Evolutionary conservation across 2,888 invertebrate genomes (phyloP).

Genomic region (Cerastoderma edule): DNA sequence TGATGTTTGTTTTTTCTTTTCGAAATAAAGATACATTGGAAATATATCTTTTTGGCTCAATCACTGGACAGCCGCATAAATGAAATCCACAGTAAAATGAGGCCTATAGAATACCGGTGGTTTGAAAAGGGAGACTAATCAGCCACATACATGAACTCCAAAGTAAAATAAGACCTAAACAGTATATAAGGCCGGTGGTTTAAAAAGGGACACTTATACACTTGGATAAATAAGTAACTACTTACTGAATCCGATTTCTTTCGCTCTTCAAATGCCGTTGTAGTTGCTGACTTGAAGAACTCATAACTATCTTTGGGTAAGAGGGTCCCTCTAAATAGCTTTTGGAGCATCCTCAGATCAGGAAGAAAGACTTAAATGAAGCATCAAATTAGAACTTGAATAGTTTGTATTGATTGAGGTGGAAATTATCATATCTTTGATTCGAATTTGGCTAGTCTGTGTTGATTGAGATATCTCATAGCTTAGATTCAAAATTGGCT

Average conservation of each 20-base stretch:
- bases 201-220: not conserved
- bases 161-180: not conserved
- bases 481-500: no score
- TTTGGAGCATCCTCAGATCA: conserved; percentile 3
- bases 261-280: conserved; percentile 4
- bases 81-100: not conserved
- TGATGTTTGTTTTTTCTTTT: no score
- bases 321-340: not conserved
- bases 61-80: not conserved
- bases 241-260: conserved; percentile 6
- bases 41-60: no score
- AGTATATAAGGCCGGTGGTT: not conserved
- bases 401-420: not conserved
- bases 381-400: no score
- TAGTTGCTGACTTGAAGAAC: conserved; percentile 2
- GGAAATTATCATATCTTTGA: not conserved
- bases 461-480: no score
- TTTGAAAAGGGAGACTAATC: not conserved
- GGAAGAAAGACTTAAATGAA: not conserved
- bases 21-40: no score
- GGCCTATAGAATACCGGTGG: not conserved
- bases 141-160: not conserved
- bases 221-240: not conserved
- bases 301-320: not conserved
- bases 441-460: no score